These are phyloP conservation scores for Rambutsinella grinnellia DNA, from an alignment of 2,888 invertebrate species.

Conservation along the genomic window DNA sequence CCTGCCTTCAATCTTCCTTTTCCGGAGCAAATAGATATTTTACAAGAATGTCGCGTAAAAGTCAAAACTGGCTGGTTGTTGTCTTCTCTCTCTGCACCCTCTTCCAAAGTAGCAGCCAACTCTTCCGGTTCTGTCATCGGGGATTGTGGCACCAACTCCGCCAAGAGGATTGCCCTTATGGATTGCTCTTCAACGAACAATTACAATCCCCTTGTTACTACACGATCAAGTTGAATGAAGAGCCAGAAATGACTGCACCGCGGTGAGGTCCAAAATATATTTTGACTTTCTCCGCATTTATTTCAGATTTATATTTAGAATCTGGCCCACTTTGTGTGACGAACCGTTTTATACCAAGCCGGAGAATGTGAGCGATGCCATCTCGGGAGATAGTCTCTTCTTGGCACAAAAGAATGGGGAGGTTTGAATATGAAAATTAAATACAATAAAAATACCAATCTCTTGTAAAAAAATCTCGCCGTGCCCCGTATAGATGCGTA, in stretches of 20 bases:
- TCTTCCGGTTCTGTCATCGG: slow-evolving; percentile 52
- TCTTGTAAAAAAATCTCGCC: not conserved
- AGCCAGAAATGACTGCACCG: too few relatives aligned
- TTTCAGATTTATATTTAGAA: slow-evolving; percentile 15
- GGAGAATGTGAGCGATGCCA: slow-evolving; percentile 17
- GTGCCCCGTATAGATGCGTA: slow-evolving; percentile 22
- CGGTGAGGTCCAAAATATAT: not conserved
- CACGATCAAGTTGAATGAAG: too few relatives aligned
- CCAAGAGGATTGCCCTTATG: slow-evolving; percentile 46
- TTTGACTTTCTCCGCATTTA: not conserved
- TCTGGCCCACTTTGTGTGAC: slow-evolving; percentile 50
- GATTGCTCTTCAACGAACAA: slow-evolving; percentile 48
- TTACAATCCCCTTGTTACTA: slow-evolving; percentile 48
- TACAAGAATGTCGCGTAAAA: slow-evolving; percentile 9
- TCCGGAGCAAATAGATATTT: slow-evolving; percentile 37
- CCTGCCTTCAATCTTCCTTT: slow-evolving; percentile 25
- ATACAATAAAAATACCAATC: not conserved
- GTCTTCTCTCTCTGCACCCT: not conserved
- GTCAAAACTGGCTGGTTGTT: not conserved
- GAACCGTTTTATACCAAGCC: slow-evolving; percentile 3
- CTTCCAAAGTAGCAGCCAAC: slow-evolving; percentile 21
- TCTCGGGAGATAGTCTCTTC: slow-evolving; percentile 29
- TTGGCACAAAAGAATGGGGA: slow-evolving; percentile 46
- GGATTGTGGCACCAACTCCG: slow-evolving; percentile 51
- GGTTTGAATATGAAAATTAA: slow-evolving; percentile 10